Conservation (phyloP, 2,888 invertebrate species). For the Linnaemya tessellans region DNA sequence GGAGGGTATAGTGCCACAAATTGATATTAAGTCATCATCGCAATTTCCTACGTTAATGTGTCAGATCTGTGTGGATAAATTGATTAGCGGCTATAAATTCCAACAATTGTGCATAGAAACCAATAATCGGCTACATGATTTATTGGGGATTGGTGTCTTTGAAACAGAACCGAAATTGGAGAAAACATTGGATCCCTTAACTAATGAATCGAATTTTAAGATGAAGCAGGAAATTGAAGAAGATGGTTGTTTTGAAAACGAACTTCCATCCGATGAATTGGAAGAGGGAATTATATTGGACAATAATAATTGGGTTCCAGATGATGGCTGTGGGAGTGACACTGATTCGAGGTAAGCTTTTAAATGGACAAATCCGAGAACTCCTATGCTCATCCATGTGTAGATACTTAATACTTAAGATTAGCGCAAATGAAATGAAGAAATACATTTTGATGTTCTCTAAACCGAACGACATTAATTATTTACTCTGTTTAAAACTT, state of each 20-base stretch:
- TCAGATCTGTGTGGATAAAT: conserved; percentile 84
- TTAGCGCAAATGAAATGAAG: too few species aligned
- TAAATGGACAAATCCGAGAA: neutral
- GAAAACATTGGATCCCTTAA: conserved; percentile 51
- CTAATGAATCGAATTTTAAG: conserved; percentile 38
- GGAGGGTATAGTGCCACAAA: conserved; percentile 60
- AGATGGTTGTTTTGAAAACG: conserved; percentile 30
- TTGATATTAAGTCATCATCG: conserved; percentile 46
- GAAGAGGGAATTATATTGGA: neutral
- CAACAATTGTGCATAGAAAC: conserved; percentile 84
- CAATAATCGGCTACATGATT: conserved; percentile 80
- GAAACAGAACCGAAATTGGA: conserved; percentile 52
- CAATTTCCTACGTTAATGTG: conserved; percentile 56
- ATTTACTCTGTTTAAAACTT: too few species aligned
- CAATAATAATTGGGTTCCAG: conserved; percentile 2
- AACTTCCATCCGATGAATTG: conserved; percentile 5
- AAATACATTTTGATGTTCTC: too few species aligned
- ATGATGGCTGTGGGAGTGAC: conserved; percentile 25
- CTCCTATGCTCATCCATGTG: neutral
- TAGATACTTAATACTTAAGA: neutral
- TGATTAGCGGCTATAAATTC: conserved; percentile 84
- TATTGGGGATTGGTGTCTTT: conserved; percentile 22
- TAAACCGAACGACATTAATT: too few species aligned
- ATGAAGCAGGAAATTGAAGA: conserved; percentile 61
- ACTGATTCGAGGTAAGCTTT: conserved; percentile 62